Base-by-base conservation (phyloP, 2,888 invertebrate genomes). In the Enchytraeus crypticus region DNA sequence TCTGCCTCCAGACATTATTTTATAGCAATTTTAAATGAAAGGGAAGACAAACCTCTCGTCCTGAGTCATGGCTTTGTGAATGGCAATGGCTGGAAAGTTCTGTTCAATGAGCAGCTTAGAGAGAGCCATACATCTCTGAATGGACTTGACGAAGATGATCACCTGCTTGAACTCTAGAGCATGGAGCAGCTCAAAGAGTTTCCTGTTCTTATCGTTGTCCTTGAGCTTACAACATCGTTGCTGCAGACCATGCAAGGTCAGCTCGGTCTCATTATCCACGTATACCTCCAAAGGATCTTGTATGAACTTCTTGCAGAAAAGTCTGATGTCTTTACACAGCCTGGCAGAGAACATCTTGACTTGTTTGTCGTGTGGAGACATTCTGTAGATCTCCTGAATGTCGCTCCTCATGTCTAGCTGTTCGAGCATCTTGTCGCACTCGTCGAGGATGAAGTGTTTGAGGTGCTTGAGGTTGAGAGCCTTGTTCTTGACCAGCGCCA, bases 291-390 rank as follows among this genome's bases (percentile, higher is more conserved):
- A 95, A 4, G 98, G 98, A 87, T 92, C 96, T 87, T 97, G 96
- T 97, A 98, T 98, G 81, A 98, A 98, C 82, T 96, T 96, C 86
- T 97, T 98, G 89, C 97, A 97, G 79, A 99, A 93, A 60, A 96
- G 93, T 72, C 98, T 88, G 79, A 99, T 93, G 74, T 98, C 98
- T 86, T 98, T 98, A 84, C 95, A 92, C 73, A 98, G 83, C 33
- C 98, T 99, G 65, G 98, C 98, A 76, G 95, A 95, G 85, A 99
- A 98, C 98, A 98, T 99, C 97, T 98, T 97, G 59, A 98, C 98
- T 88, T 99, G 98, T 82, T 98, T 98, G 78, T 93, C 92, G 75
- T 97, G 96, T 32, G 98, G 98, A 53, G 97, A 98, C 81, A 89
- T 91, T 74, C 95, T 86, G 84, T 98, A 98, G 75, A 99, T 98